phyloP scores from a whole-genome alignment of 1,140 invertebrate species.

The Papilio glaucus region DNA sequence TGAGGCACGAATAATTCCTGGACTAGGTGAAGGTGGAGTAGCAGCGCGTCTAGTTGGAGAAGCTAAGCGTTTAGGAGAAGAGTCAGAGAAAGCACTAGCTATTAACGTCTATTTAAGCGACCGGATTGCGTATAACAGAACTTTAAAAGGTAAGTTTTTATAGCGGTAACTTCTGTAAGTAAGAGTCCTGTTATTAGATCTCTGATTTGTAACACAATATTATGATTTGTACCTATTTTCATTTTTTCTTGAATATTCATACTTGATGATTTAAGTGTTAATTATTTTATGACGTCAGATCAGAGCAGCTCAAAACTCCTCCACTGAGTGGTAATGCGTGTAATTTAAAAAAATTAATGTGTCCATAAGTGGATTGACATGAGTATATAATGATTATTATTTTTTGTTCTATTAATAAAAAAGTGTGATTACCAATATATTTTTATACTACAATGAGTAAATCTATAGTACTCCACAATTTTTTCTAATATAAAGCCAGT shows the following conservation, averaged over 20 bases:
- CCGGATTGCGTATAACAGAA: slow-evolving; percentile 72
- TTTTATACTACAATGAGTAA: not conserved
- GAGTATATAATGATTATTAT: no score
- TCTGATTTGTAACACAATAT: slow-evolving; percentile 10
- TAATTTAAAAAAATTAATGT: no score
- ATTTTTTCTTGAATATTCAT: no score
- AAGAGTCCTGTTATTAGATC: slow-evolving; percentile 25
- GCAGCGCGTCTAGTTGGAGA: slow-evolving; percentile 61
- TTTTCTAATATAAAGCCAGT: no score
- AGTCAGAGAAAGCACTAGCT: slow-evolving; percentile 70
- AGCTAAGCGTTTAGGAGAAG: slow-evolving; percentile 64
- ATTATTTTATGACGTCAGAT: no score
- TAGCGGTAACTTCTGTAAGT: slow-evolving; percentile 6
- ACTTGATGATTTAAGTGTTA: no score
- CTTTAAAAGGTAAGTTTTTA: slow-evolving; percentile 63
- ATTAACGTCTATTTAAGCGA: slow-evolving; percentile 78
- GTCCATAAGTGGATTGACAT: no score
- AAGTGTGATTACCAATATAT: no score
- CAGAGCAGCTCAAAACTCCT: no score
- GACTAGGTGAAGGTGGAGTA: slow-evolving; percentile 69
- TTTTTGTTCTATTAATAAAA: no score
- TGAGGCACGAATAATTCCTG: slow-evolving; percentile 68
- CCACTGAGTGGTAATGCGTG: no score
- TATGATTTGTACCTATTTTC: not conserved
- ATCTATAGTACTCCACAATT: no score